phyloP scores from a whole-genome alignment of 2,888 invertebrate species.

The Cyaniris semiargus region DNA sequence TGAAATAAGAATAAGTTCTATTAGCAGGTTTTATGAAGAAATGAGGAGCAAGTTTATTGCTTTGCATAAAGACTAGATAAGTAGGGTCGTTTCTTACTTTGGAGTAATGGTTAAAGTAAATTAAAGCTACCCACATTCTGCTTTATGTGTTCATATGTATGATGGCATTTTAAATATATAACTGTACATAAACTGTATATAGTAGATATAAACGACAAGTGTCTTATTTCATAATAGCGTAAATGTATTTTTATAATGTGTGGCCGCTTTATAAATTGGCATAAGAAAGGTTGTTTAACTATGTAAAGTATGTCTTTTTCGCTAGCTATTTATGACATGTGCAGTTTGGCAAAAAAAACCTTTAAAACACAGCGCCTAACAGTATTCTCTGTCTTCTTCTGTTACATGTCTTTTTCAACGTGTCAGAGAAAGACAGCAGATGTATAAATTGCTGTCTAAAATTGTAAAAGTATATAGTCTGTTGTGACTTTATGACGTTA shows the following conservation, averaged over 20 bases:
- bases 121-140: slow-evolving; percentile 5
- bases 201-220: slow-evolving; percentile 31
- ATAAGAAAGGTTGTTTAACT: not conserved
- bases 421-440: not conserved
- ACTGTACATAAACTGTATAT: slow-evolving; percentile 27
- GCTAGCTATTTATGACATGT: not conserved
- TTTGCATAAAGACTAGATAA: not conserved
- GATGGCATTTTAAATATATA: slow-evolving; percentile 32
- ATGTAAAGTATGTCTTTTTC: not conserved
- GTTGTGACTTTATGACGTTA: no score
- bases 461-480: not conserved
- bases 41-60: not conserved
- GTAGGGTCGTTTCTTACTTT: not conserved
- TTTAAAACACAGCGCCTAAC: not conserved
- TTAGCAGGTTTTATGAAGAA: not conserved
- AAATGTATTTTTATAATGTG: slow-evolving; percentile 27
- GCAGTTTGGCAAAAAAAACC: not conserved
- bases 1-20: no score
- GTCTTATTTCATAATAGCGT: slow-evolving; percentile 28
- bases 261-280: not conserved
- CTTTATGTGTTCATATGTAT: slow-evolving; percentile 32
- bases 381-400: not conserved
- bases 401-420: not conserved
- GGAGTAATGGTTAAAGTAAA: no score
- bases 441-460: no score